Base-by-base conservation (phyloP, 2,888 invertebrate species). In the Eledona agricola region DNA sequence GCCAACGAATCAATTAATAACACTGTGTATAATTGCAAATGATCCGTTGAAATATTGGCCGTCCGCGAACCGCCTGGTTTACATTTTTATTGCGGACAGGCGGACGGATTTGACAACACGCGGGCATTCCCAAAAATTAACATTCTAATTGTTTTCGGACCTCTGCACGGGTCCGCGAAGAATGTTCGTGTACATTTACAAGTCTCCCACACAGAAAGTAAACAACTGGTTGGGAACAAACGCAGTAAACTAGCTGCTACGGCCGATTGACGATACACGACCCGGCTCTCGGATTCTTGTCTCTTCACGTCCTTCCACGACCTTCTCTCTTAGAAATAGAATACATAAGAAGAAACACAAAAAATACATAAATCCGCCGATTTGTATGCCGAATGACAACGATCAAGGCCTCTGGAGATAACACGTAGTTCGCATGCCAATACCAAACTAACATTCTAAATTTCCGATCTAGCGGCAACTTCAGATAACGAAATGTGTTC, bases 161-260 rank as follows among this genome's bases (percentile, higher is more conserved):
- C 55, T 54, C 63, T 53, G 55, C 49, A 54, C 47, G 37, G 58
- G 54, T 63, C 59, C 51, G 60, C 61, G 51, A 64, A 60, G 64
- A 66, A 67, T 67, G 64, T 51, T 55, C 58, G 59, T 60, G 57
- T 63, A 61, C 60, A 65, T 61, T 57, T 57, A 59, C 59, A 60
- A 59, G 62, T 69, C 70, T 71, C 71, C 71, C 68, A 71, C 72
- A 69, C 70, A 69, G 66, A 68, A 68, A 69, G 70, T 66, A 71
- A 70, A 71, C 67, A 70, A 69, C 68, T 64, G 66, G 64, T 63
- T 66, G 54, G 64, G 63, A 70, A 69, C 65, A 66, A 67, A 60
- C 62, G 54, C 63, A 67, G 65, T 68, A 69, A 66, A 70, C 65
- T 66, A 66, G 61, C 60, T 38, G 23, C 15, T 10, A 50, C 49